Evolutionary conservation across 37 sponge, comb jelly and placozoan genomes (phyloP), one percentile per base, ranked within the genome.

Genomic region (Cladorhizidae sp.): DNA sequence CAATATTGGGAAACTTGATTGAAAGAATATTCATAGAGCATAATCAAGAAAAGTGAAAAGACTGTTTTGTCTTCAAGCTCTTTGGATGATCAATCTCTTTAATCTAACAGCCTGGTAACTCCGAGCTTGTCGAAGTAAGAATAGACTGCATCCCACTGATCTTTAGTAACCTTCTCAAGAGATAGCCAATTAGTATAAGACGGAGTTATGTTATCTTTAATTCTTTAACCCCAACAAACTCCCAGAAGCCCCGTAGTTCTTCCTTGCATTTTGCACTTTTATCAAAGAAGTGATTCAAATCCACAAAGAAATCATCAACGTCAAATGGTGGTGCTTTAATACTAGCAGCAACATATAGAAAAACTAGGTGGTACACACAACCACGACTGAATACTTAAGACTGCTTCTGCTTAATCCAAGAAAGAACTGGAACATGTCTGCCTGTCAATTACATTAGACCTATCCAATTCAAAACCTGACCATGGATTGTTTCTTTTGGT

Each of bases 141-240:
- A 12, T 58, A 21, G 2, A 80, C 45, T 29, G 81, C 81, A 80
- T 22, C 32, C 87, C 87, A 87, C 58, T 87, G 87, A 36, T 76
- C 69, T 5, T 49, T 38, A n/a, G 80, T 72, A 40, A 43, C 55
- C 31, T 67, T 72, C 32, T 72, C 77, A 7, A 79, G 45, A 41
- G 65, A 59, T 2, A 86, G 74, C 65, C 86, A 86, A 63, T 75
- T 63, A 43, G 86, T 78, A 42, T 86, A n/a, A n/a, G 56, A 29
- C 75, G 72, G 26, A 22, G 73, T 26, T 72, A 78, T 21, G 77
- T 29, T 7, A 86, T 38, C 38, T 78, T 76, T 1, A 74, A 58
- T 63, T 36, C 58, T 49, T 87, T 67, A n/a, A 54, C 41, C n/a
- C 57, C 81, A 58, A 77, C 64, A 37, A 85, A 85, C 1, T 31